Conservation (phyloP, 2,888 invertebrate genomes). For the Protonemura montana region DNA sequence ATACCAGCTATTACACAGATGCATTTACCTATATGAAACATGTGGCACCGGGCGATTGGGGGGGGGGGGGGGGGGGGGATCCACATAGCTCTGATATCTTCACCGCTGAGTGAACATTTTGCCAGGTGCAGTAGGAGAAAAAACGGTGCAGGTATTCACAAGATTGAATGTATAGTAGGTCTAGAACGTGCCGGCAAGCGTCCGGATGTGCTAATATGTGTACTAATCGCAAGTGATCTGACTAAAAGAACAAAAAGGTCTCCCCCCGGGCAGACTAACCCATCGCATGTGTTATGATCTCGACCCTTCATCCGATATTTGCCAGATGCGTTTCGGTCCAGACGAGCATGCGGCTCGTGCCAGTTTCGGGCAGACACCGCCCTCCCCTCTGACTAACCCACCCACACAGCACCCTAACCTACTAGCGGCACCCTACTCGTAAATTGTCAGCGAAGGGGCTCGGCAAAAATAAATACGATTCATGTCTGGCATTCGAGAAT, state of each 20-base stretch:
- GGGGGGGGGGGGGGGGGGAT: too few relatives aligned
- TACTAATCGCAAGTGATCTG: neutral
- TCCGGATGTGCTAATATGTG: conserved; percentile 12
- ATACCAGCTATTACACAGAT: neutral
- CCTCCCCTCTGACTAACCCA: neutral
- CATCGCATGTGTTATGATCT: neutral
- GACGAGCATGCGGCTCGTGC: neutral
- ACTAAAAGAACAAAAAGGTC: neutral
- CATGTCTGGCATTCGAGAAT: neutral
- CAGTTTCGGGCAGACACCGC: neutral
- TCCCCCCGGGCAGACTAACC: neutral
- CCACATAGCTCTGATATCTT: neutral
- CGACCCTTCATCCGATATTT: neutral
- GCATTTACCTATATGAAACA: neutral
- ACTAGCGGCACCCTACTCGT: neutral
- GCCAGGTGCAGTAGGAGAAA: neutral
- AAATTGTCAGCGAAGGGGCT: neutral
- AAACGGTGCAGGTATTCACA: neutral
- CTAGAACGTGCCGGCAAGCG: neutral
- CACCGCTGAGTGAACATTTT: neutral
- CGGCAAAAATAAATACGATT: neutral
- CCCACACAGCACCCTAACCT: conserved; percentile 2
- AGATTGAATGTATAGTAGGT: neutral
- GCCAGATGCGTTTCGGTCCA: conserved; percentile 12
- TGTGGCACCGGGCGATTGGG: neutral